Base-by-base conservation (phyloP, 2,888 invertebrate species). In the Melieria omissa region DNA sequence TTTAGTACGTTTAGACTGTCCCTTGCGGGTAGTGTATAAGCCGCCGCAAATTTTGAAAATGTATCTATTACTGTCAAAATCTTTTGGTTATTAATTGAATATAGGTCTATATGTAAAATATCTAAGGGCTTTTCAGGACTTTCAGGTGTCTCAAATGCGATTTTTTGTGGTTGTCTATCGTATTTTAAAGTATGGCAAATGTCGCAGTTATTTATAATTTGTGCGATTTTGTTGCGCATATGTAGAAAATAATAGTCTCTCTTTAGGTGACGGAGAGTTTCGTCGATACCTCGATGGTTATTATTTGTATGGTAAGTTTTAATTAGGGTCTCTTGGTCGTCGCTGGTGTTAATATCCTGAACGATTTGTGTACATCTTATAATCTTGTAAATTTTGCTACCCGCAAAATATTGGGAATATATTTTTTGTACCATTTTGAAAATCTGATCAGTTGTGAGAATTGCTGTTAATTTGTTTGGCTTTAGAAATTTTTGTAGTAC, bases 21-120 rank as follows among this genome's bases (percentile, higher is more conserved):
- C 12, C 58, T 41, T 14, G 9, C 29, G 29, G 58, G 58, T 12
- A 58, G 12, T 12, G 58, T 58, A 16, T 58, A 58, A 14, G 10
- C 58, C 10, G 58, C 58, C 10, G 58, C 58, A 58, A 29, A 58
- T 41, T 58, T 58, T 14, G 41, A 58, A 58, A 58, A 58, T 58
- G 7, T 58, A 42, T 58, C 58, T 7, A 58, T 58, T 14, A 58
- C 12, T 29, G 58, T 29, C 16, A 58, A 58, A 14, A 58, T 58
- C 5, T 5, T 14, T 14, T 58, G 29, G 1, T 16, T 3, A 58
- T 58, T 58, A 12, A 41, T 58, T 5, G 41, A 41, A n/a, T 58
- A 58, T 58, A 58, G 16, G 41, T 14, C 58, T 12, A 58, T 58
- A 42, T 58, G 41, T 58, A 58, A 5, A 12, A 10, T 58, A 14